phyloP scores from a whole-genome alignment of 2,113 vertebrate genomes.

The Macheiramphus alcinus region DNA sequence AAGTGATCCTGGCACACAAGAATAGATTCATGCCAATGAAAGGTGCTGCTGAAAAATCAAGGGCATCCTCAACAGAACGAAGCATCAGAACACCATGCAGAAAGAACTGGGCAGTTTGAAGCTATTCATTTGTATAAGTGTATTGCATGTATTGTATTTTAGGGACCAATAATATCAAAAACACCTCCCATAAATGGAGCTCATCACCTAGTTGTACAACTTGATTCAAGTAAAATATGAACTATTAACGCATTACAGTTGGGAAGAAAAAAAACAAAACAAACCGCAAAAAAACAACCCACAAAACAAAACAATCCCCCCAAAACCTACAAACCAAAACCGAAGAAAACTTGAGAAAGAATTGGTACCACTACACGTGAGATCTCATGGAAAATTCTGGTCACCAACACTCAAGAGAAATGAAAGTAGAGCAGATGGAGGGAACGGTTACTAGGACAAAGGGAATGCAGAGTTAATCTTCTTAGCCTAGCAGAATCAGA shows the following conservation, averaged over 20 bases:
- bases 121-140: background rate
- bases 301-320: background rate
- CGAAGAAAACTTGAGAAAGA: background rate
- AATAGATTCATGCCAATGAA: background rate
- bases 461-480: slow-evolving; percentile 22
- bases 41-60: background rate
- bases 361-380: background rate
- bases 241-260: background rate
- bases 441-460: slow-evolving; percentile 4
- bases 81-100: background rate
- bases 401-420: background rate
- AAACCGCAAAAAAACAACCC: background rate
- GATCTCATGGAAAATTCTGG: background rate
- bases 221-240: background rate
- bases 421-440: background rate
- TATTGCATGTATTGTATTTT: background rate
- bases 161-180: background rate
- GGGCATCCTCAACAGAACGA: background rate
- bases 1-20: background rate
- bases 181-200: background rate
- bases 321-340: background rate
- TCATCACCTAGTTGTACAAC: background rate
- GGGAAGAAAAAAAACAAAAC: background rate
- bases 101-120: background rate
- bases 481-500: background rate